A percentile compares a stretch with the other conserved stretches of the same genome.
Evolutionary conservation across 2,113 vertebrate species (phyloP).

Genomic region (Phrynosoma blainvillii): DNA sequence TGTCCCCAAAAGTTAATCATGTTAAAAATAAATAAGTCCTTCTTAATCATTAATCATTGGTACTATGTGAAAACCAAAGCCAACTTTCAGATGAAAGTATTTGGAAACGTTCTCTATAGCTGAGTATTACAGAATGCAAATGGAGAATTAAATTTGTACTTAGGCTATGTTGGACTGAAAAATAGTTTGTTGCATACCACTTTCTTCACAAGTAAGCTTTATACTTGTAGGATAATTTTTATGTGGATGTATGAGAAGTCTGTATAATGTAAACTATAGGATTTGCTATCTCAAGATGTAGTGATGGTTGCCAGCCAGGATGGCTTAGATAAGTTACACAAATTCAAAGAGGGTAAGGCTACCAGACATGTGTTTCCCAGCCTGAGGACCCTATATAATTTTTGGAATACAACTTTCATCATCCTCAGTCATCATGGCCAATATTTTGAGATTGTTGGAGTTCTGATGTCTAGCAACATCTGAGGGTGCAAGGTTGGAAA

Average conservation of each 20-base stretch:
- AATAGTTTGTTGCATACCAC: too few relatives aligned
- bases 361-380: neutral
- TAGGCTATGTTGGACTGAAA: too few relatives aligned
- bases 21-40: neutral
- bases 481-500: too few relatives aligned
- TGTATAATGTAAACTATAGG: neutral
- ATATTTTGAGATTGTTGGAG: neutral
- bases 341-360: neutral
- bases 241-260: neutral
- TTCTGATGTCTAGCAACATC: too few relatives aligned
- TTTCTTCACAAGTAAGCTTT: neutral
- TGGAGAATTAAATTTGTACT: neutral
- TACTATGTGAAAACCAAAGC: neutral
- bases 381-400: neutral
- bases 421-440: neutral
- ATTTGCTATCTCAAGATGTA: neutral
- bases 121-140: neutral
- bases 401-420: neutral
- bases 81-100: neutral
- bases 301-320: neutral
- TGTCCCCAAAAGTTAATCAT: neutral
- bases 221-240: neutral
- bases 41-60: neutral
- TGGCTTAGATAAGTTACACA: too few relatives aligned
- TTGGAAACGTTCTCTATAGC: neutral